A percentile compares a stretch with the other conserved stretches of the same genome.
These are phyloP conservation scores for Homarus americanus DNA, from an alignment of 1,140 invertebrate genomes.

Conservation along the genomic window DNA sequence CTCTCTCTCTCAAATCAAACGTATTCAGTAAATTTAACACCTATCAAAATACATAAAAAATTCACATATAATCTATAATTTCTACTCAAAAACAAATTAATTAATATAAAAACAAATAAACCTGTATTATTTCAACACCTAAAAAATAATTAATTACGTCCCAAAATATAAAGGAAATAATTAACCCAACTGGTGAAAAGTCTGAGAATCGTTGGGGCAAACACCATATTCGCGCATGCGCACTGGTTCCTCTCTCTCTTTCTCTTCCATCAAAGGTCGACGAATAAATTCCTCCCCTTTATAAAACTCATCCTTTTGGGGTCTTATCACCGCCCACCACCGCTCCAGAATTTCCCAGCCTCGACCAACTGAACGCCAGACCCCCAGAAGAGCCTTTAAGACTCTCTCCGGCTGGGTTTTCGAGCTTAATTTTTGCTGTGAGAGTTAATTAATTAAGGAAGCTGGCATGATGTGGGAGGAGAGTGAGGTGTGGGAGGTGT, in stretches of 20 bases:
- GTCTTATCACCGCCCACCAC: not conserved
- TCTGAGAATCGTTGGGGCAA: not conserved
- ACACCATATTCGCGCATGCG: not conserved
- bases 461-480: not conserved
- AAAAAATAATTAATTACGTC: too few species aligned
- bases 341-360: not conserved
- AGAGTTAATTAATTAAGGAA: conserved; percentile 5
- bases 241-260: not conserved
- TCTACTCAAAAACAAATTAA: too few species aligned
- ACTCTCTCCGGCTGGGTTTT: not conserved
- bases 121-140: too few species aligned
- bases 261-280: not conserved
- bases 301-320: not conserved
- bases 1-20: not conserved
- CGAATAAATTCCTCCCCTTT: not conserved
- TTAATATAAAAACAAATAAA: too few species aligned
- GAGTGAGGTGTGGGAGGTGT: too few species aligned
- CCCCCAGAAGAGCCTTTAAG: not conserved
- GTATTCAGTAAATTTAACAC: too few species aligned
- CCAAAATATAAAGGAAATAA: too few species aligned
- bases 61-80: too few species aligned
- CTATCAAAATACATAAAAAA: too few species aligned
- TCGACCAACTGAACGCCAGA: not conserved
- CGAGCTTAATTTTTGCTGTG: not conserved
- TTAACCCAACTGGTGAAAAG: too few species aligned